phyloP scores from a whole-genome alignment of 2,797 vertebrate genomes.

The Hoplostethus atlanticus region DNA sequence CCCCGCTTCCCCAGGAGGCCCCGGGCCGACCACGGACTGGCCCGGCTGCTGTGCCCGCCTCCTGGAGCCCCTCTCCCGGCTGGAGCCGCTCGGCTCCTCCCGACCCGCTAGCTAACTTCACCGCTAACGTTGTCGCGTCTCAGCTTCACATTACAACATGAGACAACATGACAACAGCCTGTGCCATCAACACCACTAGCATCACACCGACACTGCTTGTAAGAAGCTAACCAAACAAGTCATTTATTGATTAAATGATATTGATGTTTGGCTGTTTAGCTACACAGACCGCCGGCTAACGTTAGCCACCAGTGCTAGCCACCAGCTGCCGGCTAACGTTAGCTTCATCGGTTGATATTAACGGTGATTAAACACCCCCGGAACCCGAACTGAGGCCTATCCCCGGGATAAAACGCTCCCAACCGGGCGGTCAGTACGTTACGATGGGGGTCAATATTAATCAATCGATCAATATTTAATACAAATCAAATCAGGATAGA shows the following conservation, averaged over 20 bases:
- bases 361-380: constrained; percentile 19
- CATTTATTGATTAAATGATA: not conserved
- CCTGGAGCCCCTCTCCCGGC: not conserved
- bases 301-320: constrained; percentile 15
- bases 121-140: not conserved
- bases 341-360: not conserved
- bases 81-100: not conserved
- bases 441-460: no score
- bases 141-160: no score
- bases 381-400: not conserved
- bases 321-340: constrained; percentile 4
- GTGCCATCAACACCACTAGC: not conserved
- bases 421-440: not conserved
- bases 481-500: not conserved
- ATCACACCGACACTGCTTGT: not conserved
- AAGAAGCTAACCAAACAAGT: no score
- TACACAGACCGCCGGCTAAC: constrained; percentile 28
- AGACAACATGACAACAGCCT: not conserved
- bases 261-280: constrained; percentile 1
- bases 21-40: constrained; percentile 48
- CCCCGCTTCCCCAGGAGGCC: constrained; percentile 16
- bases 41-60: constrained; percentile 2
- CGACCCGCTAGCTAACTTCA: not conserved
- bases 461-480: no score
- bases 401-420: not conserved